Evolutionary conservation across 2,797 vertebrate species (phyloP), one percentile per base, ranked within the genome.

Genomic region (Hyperoplus immaculatus): DNA sequence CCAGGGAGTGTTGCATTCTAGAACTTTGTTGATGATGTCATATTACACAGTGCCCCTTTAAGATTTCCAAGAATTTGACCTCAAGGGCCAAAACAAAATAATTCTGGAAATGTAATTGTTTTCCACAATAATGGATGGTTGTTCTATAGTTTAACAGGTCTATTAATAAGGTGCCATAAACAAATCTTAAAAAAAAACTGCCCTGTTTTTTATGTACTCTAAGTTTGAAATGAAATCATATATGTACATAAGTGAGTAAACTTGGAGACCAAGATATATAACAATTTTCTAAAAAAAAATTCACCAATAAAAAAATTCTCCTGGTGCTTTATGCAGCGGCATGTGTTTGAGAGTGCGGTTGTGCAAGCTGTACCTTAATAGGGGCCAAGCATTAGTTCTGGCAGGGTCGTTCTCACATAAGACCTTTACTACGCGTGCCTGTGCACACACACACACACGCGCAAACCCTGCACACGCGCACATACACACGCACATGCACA

Each of bases 361-460:
- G 90, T 91, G 92, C 87, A 93, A 94, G 91, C 86, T 91, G 87
- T 89, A 93, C 91, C 91, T 93, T 92, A 87, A 93, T 91, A 87
- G 90, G 85, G 92, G 89, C 93, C 91, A 93, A 92, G 92, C 91
- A 92, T 93, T 93, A 93, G 91, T 94, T 94, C 92, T 92, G 92
- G 91, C 88, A 91, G 89, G 80, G 81, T 92, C 84, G 86, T 90
- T 93, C 89, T 89, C 90, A 91, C 89, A 92, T 91, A 92, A 91
- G 91, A 92, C 89, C 84, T 89, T 90, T 88, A 84, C 82, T 76
- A 75, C 75, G 11, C 41, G 5, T 47, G 0, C 49, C 39, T 36
- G 62, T 64, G 51, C 66, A 29, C 66, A 49, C 63, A 54, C 58
- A 68, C 60, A 72, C 66, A 53, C 75, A 74, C 71, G 69, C 71